Base-by-base conservation (phyloP, 2,113 vertebrate genomes). In the Nothobranchius furzeri region DNA sequence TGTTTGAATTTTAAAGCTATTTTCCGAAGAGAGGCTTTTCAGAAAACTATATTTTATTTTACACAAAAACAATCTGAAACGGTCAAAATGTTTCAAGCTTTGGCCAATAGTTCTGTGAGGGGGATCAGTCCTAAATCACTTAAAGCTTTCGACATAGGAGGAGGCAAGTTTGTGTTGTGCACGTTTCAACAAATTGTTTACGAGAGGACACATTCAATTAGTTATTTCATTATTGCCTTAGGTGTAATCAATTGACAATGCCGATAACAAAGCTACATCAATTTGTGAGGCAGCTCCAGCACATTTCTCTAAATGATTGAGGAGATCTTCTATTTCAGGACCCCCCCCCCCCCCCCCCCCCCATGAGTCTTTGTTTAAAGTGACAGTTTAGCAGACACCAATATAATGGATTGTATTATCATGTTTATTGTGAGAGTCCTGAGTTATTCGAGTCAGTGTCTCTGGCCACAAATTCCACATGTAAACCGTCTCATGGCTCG, bases 191-290 rank as follows among this genome's bases (percentile, higher is more conserved):
- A 85, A 89, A 92, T 84, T 86, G 83, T 89, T 90, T 88, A 89
- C 85, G 79, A 85, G 82, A 78, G 87, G 83, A 90, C 90, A 88
- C 86, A 83, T 92, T 91, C 85, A 90, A 86, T 92, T 89, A 89
- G 87, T 89, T 90, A 89, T 91, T 91, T 89, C 88, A 90, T 87
- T 89, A 87, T 87, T 69, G 79, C 85, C 85, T 69, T 60, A 79
- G 76, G 86, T 87, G 68, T 70, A 84, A 92, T 92, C 90, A 91
- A 91, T 92, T 82, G 87, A 87, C 84, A 85, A 82, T 76, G 81
- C 85, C 88, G 68, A 90, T 91, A 89, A 90, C 84, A 87, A 89
- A 91, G 86, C 80, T 72, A 86, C 85, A 85, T 89, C 82, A 88
- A 88, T 86, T 81, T 85, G 80, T 84, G 75, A 85, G 80, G 76